Evolutionary conservation across 2,888 invertebrate genomes (phyloP), one percentile per base, ranked within the genome.

Genomic region (Salticus scenicus): DNA sequence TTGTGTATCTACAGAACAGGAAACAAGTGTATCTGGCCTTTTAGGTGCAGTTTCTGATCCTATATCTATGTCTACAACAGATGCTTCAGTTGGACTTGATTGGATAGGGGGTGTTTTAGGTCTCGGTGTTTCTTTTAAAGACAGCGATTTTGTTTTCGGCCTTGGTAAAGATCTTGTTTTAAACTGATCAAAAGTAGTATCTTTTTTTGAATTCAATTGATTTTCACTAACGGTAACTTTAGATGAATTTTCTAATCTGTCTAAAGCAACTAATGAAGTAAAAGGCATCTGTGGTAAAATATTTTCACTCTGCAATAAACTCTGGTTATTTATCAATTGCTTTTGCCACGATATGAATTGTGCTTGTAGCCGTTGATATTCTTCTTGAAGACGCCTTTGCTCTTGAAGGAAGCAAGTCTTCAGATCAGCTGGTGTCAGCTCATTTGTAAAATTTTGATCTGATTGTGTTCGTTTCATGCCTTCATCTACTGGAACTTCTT

Each of bases 331-430:
- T 28, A 87, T 63, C 31, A 87, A 64, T 33, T 87, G 87, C 37
- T 82, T 81, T 64, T 87, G 87, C 87, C 87, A 87, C 42, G 81
- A 78, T 64, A 87, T 74, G 69, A 87, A 87, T 66, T 87, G 81
- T 30, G 71, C 82, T 41, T 87, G 87, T 42, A 87, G 42, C 2
- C 80, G 41, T 8, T 63, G 73, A 37, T 87, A 87, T 57, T 87
- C 87, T 27, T 87, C 87, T 47, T 87, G 81, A 14, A 87, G 66
- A 10, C 82, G 81, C 20, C 66, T 73, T 64, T 87, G 87, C 66
- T 87, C 87, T 33, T 82, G 73, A 57, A 82, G 75, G n/a, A 82
- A 82, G 12, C 71, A 66, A 31, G 67, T 66, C 41, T 77, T 77
- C 17, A 76, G 37, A 31, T 82, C 82, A 14, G 31, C 75, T n/a